Conservation (phyloP, 2,797 vertebrate genomes). For the Hipposideros larvatus region DNA sequence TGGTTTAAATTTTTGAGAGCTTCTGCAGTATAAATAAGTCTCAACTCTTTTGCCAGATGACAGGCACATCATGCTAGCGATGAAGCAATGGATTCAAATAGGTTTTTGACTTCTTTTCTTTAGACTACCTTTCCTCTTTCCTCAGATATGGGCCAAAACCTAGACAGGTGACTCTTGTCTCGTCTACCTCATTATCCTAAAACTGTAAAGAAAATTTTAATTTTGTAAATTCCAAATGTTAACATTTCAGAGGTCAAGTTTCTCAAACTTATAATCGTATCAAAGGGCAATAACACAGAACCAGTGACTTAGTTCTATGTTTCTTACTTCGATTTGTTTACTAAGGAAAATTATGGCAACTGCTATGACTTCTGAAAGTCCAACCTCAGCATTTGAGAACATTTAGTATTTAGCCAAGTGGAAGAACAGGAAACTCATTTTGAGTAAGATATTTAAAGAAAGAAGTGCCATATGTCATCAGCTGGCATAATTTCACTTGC, state of each 20-base stretch:
- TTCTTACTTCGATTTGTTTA: conserved; percentile 67
- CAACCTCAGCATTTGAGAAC: conserved; percentile 78
- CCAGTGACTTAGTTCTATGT: not conserved
- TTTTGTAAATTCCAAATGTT: conserved; percentile 30
- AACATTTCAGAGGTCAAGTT: not conserved
- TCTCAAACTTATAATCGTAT: not conserved
- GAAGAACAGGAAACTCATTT: conserved; percentile 58
- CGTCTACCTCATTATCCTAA: not conserved
- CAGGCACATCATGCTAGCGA: not conserved
- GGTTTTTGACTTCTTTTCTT: not conserved
- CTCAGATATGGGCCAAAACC: not conserved
- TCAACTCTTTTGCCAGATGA: not conserved
- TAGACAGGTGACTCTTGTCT: not conserved
- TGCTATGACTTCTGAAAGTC: conserved; percentile 69
- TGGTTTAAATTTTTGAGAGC: conserved; percentile 26
- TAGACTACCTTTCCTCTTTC: not conserved
- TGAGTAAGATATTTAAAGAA: conserved; percentile 76
- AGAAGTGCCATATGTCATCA: conserved; percentile 65
- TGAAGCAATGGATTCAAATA: not conserved
- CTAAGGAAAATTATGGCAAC: conserved; percentile 70
- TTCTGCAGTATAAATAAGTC: not conserved
- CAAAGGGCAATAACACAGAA: not conserved
- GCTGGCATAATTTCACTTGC: conserved; percentile 69
- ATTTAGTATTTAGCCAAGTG: conserved; percentile 76
- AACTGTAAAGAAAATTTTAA: not conserved